Evolutionary conservation across 2,113 vertebrate genomes (phyloP).

Genomic region (Barbus barbus): DNA sequence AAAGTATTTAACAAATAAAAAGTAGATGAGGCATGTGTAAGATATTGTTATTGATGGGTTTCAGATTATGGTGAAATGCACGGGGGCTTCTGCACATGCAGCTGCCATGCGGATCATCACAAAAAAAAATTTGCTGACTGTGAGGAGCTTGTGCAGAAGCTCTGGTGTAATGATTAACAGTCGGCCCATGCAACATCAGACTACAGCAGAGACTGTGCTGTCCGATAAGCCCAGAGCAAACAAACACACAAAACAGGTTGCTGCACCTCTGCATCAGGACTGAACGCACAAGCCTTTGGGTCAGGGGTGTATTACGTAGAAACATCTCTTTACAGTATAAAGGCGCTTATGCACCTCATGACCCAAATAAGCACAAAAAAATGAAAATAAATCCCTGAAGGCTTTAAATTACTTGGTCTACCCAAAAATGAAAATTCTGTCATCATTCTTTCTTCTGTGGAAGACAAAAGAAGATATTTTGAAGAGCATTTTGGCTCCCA

Average conservation of each 20-base stretch:
- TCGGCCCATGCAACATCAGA: not conserved
- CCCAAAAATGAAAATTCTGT: too few relatives aligned
- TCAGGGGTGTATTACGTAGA: not conserved
- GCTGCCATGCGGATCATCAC: not conserved
- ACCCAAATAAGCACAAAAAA: not conserved
- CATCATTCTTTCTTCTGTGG: too few relatives aligned
- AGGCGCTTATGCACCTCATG: not conserved
- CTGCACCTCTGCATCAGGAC: not conserved
- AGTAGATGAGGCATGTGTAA: too few relatives aligned
- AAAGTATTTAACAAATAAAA: not conserved
- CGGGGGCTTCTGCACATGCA: not conserved
- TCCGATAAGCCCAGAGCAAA: constrained; percentile 36
- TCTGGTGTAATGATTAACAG: constrained; percentile 42
- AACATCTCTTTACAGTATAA: not conserved
- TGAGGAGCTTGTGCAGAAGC: not conserved
- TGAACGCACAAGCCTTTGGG: not conserved
- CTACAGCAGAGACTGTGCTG: not conserved
- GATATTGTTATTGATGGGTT: not conserved
- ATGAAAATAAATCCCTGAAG: not conserved
- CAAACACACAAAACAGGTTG: constrained; percentile 21
- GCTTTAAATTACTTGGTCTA: too few relatives aligned
- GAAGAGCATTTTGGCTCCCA: too few relatives aligned
- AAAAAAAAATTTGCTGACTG: not conserved
- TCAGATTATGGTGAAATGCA: not conserved
- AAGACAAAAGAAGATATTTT: too few relatives aligned